Conservation (phyloP, 2,113 vertebrate genomes). For the Enhydra lutris region DNA sequence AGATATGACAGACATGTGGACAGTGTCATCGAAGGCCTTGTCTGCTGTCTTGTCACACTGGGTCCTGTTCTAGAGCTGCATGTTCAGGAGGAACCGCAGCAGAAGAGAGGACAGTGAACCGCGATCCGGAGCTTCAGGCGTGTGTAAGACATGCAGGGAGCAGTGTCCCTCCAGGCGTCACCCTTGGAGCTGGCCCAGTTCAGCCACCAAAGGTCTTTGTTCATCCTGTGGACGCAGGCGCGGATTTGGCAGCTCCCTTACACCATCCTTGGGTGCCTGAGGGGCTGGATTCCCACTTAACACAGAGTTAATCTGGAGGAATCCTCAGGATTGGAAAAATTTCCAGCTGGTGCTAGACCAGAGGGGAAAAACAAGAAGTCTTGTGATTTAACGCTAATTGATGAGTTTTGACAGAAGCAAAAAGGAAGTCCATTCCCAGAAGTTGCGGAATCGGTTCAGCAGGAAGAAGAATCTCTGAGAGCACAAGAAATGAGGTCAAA, state of each 20-base stretch:
- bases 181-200: neutral
- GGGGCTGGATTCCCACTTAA: conserved; percentile 89
- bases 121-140: neutral
- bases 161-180: neutral
- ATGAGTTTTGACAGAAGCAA: conserved; percentile 96
- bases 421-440: conserved; percentile 98
- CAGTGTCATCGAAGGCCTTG: conserved; percentile 95
- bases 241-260: neutral
- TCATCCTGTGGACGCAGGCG: no score
- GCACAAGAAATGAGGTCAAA: conserved; percentile 95
- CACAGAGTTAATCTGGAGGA: conserved; percentile 91
- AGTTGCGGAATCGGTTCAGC: conserved; percentile 94
- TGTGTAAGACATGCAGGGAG: neutral
- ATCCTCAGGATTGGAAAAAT: conserved; percentile 85
- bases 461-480: conserved; percentile 92
- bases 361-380: conserved; percentile 95
- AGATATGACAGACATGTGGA: conserved; percentile 95
- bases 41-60: conserved; percentile 97
- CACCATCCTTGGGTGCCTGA: accelerated
- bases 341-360: conserved; percentile 92
- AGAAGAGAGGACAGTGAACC: neutral
- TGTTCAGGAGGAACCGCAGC: neutral
- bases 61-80: conserved; percentile 76
- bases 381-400: conserved; percentile 92
- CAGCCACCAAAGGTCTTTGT: neutral